A percentile compares a stretch with the other conserved stretches of the same genome.
These are phyloP conservation scores for Cydia strobilella DNA, from an alignment of 1,140 invertebrate species.

Conservation along the genomic window DNA sequence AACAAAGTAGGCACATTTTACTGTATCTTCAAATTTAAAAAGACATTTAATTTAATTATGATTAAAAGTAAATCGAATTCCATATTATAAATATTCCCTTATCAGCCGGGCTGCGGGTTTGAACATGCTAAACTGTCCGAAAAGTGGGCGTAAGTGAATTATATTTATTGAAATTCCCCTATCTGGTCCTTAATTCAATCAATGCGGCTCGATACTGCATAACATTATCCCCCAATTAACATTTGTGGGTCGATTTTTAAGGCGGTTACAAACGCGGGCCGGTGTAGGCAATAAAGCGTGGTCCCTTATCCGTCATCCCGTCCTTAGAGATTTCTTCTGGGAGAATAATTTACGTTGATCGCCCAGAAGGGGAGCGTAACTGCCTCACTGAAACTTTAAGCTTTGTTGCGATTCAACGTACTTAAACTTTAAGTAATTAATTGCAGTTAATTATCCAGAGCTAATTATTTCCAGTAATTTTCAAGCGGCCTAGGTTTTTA, in stretches of 20 bases:
- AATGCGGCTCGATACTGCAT: constrained; percentile 65
- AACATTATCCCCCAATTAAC: constrained; percentile 72
- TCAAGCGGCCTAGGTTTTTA: not conserved
- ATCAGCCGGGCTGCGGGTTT: not conserved
- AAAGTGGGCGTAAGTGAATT: constrained; percentile 28
- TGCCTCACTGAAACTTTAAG: constrained; percentile 76
- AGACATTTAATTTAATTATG: no score
- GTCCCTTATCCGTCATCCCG: constrained; percentile 77
- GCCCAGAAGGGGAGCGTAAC: constrained; percentile 73
- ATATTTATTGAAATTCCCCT: constrained; percentile 45
- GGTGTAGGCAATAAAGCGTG: constrained; percentile 73
- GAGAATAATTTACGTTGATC: constrained; percentile 66
- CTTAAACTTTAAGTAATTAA: constrained; percentile 72
- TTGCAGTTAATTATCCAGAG: constrained; percentile 60
- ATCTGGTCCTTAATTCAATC: constrained; percentile 58
- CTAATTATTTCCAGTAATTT: not conserved
- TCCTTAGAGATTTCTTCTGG: constrained; percentile 70
- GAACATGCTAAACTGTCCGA: not conserved
- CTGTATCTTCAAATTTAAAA: no score
- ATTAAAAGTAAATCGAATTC: no score
- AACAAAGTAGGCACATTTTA: no score
- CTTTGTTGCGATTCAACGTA: constrained; percentile 69
- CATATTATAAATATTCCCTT: no score
- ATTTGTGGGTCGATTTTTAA: constrained; percentile 70
- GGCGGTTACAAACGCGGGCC: constrained; percentile 59